Conservation (phyloP, 2,797 vertebrate species). For the Nannoperca obscura region DNA sequence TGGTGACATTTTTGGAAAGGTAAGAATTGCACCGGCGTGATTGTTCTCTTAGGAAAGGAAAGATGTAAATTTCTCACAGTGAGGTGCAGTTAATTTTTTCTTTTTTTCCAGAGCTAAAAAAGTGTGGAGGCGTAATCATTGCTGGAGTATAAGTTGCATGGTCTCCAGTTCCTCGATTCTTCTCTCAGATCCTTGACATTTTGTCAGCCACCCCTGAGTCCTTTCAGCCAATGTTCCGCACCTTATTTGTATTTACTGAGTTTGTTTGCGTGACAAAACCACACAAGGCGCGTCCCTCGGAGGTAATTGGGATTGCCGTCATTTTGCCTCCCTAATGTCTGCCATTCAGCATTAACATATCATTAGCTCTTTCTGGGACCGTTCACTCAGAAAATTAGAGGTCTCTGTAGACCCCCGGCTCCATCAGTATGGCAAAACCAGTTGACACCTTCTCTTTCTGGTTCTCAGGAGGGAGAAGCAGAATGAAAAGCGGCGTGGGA, state of each 20-base stretch:
- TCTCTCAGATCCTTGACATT: conserved; percentile 58
- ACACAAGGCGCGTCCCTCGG: conserved; percentile 60
- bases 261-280: conserved; percentile 79
- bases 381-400: conserved; percentile 84
- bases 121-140: conserved; percentile 54
- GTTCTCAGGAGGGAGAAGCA: conserved; percentile 41
- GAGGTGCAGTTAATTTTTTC: not conserved
- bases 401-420: conserved; percentile 73
- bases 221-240: conserved; percentile 55
- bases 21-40: conserved; percentile 24
- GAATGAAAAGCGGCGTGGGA: conserved; percentile 51
- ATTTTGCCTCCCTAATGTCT: conserved; percentile 77
- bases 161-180: conserved; percentile 38
- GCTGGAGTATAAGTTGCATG: conserved; percentile 31
- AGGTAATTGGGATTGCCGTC: conserved; percentile 81
- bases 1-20: conserved; percentile 45
- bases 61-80: conserved; percentile 27
- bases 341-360: conserved; percentile 83
- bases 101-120: conserved; percentile 23
- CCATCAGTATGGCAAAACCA: conserved; percentile 66
- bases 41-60: conserved; percentile 59
- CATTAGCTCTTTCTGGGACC: conserved; percentile 82
- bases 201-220: conserved; percentile 72
- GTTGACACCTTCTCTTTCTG: conserved; percentile 69
- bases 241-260: conserved; percentile 78